These are phyloP conservation scores for Vombatus ursinus DNA, from an alignment of 2,113 vertebrate genomes.

Conservation along the genomic window DNA sequence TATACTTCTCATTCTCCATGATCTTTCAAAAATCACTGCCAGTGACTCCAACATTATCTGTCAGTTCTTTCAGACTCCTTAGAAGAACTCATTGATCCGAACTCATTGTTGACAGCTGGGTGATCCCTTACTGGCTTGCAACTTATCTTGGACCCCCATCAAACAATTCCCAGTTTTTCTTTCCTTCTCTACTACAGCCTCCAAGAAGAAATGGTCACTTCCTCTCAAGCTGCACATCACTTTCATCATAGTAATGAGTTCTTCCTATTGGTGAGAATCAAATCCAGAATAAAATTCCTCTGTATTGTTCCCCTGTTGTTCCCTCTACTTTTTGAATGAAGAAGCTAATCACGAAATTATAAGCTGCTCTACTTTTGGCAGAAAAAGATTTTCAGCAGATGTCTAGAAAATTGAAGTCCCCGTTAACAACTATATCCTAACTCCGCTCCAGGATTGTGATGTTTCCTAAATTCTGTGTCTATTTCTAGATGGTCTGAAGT, in stretches of 20 bases:
- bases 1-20: not conserved
- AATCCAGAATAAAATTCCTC: not conserved
- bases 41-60: not conserved
- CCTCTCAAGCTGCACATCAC: not conserved
- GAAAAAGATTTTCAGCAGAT: not conserved
- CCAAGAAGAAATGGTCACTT: not conserved
- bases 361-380: not conserved
- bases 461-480: not conserved
- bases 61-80: not conserved
- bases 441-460: not conserved
- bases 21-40: not conserved
- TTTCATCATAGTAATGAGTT: not conserved
- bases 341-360: not conserved
- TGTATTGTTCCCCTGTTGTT: not conserved
- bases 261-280: not conserved
- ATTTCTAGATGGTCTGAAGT: not conserved
- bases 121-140: not conserved
- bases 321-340: not conserved
- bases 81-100: not conserved
- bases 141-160: not conserved
- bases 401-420: not conserved
- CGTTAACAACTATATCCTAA: not conserved
- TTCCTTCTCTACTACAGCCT: not conserved
- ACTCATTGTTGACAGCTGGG: not conserved
- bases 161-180: not conserved